These are phyloP conservation scores for Gambusia affinis DNA, from an alignment of 2,113 vertebrate genomes.

Conservation along the genomic window DNA sequence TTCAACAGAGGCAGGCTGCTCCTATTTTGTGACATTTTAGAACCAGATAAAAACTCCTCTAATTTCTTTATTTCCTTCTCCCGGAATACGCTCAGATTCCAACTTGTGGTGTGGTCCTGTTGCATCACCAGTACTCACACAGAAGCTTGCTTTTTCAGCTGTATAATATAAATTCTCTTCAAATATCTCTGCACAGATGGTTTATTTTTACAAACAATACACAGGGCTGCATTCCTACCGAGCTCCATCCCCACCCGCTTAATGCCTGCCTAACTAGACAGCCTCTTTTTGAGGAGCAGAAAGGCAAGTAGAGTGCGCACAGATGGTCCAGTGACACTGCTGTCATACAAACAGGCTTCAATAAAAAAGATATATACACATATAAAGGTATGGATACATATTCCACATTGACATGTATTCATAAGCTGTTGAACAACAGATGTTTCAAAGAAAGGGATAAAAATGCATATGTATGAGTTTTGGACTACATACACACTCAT, in stretches of 20 bases:
- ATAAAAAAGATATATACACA: constrained; percentile 77
- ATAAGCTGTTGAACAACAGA: constrained; percentile 52
- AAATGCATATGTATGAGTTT: constrained; percentile 54
- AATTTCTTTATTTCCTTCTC: constrained; percentile 43
- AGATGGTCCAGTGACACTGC: constrained; percentile 87
- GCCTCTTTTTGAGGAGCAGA: constrained; percentile 73
- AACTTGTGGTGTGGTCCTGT: constrained; percentile 82
- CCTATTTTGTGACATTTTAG: constrained; percentile 19
- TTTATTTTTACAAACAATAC: constrained; percentile 99
- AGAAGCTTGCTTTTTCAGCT: constrained; percentile 98
- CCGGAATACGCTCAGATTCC: constrained; percentile 48
- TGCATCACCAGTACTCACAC: constrained; percentile 79
- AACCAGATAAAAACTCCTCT: constrained; percentile 34
- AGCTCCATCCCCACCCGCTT: constrained; percentile 78
- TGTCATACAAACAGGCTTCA: constrained; percentile 83
- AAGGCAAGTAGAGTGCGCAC: constrained; percentile 78
- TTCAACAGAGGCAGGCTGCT: constrained; percentile 9
- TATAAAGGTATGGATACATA: constrained; percentile 78
- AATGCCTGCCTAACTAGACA: constrained; percentile 77
- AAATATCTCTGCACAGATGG: constrained; percentile 91
- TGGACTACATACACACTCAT: constrained; percentile 72
- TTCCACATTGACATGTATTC: constrained; percentile 50
- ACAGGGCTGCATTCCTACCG: constrained; percentile 88
- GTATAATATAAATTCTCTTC: constrained; percentile 94
- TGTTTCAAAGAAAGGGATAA: constrained; percentile 47